Evolutionary conservation across 2,797 vertebrate species (phyloP).

Genomic region (Myripristis jacobus): DNA sequence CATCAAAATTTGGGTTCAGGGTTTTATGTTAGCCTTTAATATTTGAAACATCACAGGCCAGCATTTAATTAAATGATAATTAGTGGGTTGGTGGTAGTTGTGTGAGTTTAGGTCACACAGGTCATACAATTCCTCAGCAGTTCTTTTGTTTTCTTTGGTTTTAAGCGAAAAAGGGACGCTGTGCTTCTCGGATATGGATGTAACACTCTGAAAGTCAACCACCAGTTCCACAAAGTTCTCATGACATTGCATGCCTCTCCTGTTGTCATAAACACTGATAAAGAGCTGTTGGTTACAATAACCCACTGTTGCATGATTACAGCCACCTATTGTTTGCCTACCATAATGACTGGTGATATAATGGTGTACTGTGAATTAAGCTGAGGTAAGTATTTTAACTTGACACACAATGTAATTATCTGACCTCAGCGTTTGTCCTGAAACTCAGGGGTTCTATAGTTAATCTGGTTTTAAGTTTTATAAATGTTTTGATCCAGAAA

Average conservation of each 20-base stretch:
- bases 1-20: not conserved
- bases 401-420: constrained; percentile 41
- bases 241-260: constrained; percentile 7
- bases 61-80: not conserved
- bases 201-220: too few species aligned
- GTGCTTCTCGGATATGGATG: not conserved
- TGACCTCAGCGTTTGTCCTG: constrained; percentile 66
- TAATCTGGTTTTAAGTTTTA: constrained; percentile 42
- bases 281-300: constrained; percentile 5
- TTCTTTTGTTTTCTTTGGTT: not conserved
- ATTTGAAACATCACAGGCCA: not conserved
- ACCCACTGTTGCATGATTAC: constrained; percentile 12
- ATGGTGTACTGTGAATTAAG: constrained; percentile 22
- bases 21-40: not conserved
- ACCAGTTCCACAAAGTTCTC: not conserved
- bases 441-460: constrained; percentile 80
- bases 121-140: not conserved
- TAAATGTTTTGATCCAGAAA: constrained; percentile 43
- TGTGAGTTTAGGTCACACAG: not conserved
- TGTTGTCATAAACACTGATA: constrained; percentile 21
- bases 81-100: not conserved
- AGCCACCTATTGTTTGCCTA: constrained; percentile 2
- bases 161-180: not conserved
- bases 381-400: constrained; percentile 7
- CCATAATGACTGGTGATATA: not conserved